phyloP scores from a whole-genome alignment of 2,797 vertebrate genomes.

The Hydrocynus forskahlii region DNA sequence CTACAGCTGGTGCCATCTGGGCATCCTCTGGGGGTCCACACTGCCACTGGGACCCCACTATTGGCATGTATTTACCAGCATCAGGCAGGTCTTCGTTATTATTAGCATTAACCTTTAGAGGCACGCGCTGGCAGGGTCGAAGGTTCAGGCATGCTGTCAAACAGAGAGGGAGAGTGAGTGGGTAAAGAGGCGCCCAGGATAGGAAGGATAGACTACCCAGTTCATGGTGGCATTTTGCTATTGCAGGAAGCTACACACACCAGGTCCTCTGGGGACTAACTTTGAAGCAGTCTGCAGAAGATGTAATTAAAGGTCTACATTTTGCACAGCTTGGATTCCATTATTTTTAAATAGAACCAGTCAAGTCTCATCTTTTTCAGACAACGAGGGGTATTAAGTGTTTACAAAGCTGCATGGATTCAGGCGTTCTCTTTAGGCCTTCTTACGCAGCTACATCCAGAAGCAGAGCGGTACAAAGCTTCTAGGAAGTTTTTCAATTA shows the following conservation, averaged over 20 bases:
- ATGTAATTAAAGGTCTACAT: neutral
- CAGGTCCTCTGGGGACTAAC: neutral
- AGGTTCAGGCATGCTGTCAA: conserved; percentile 65
- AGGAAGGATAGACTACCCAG: conserved; percentile 19
- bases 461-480: neutral
- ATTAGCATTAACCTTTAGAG: conserved; percentile 80
- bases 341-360: neutral
- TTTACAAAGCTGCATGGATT: neutral
- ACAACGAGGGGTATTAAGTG: neutral
- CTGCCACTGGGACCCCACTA: conserved; percentile 24
- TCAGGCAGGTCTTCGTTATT: conserved; percentile 69
- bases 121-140: conserved; percentile 64
- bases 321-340: conserved; percentile 8
- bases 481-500: conserved; percentile 1
- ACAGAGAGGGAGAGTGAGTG: conserved; percentile 36
- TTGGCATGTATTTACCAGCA: conserved; percentile 37
- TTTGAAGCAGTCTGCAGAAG: neutral
- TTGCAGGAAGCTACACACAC: neutral
- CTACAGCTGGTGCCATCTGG: neutral
- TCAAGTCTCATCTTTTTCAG: neutral
- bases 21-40: conserved; percentile 32
- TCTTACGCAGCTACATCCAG: neutral
- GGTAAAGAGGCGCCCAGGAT: neutral
- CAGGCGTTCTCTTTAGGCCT: neutral
- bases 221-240: neutral